Evolutionary conservation across 2,797 vertebrate species (phyloP).

Genomic region (Cygnus olor): DNA sequence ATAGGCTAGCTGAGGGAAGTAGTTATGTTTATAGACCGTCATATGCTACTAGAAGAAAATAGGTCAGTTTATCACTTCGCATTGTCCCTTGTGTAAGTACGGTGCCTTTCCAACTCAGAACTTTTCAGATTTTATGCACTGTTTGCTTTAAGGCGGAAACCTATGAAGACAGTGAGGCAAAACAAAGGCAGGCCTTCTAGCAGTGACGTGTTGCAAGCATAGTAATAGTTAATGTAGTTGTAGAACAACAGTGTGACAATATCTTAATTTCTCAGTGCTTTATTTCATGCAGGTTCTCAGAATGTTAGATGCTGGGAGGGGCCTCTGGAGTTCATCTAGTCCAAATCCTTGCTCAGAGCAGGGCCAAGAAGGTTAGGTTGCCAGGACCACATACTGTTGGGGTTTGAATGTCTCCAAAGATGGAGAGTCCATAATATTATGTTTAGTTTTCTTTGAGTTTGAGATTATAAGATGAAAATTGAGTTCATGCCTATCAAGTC

Average conservation of each 20-base stretch:
- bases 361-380: not conserved
- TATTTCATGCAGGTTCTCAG: not conserved
- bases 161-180: not conserved
- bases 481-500: not conserved
- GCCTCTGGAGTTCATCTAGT: not conserved
- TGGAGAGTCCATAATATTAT: not conserved
- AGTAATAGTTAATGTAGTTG: not conserved
- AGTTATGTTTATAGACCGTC: not conserved
- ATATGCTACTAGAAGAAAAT: not conserved
- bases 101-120: not conserved
- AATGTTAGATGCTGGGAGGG: not conserved
- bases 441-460: not conserved
- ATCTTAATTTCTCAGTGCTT: not conserved
- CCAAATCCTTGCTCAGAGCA: not conserved
- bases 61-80: not conserved
- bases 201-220: not conserved
- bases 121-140: not conserved
- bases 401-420: not conserved
- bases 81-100: not conserved
- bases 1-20: not conserved
- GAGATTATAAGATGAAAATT: not conserved
- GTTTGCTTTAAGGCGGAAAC: not conserved
- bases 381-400: fast-evolving
- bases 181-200: not conserved
- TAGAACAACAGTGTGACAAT: not conserved